Evolutionary conservation across 2,888 invertebrate species (phyloP).

Genomic region (Tetranychus truncatus): DNA sequence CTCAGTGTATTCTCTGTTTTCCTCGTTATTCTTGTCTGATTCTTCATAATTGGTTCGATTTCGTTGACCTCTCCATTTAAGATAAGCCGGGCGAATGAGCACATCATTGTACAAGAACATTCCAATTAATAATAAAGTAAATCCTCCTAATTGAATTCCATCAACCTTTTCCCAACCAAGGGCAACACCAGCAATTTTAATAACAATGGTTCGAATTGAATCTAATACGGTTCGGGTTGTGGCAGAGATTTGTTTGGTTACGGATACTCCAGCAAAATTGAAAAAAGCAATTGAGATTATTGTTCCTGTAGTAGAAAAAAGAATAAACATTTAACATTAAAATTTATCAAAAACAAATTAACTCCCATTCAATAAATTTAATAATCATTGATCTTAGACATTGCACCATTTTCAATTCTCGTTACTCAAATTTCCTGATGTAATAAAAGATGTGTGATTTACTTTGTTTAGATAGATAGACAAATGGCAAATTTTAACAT

Average conservation of each 20-base stretch:
- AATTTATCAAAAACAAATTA: too few relatives aligned
- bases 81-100: constrained; percentile 33
- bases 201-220: constrained; percentile 66
- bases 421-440: too few relatives aligned
- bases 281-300: constrained; percentile 75
- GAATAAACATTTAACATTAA: too few relatives aligned
- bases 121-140: constrained; percentile 52
- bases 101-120: constrained; percentile 59
- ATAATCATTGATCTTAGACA: too few relatives aligned
- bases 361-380: too few relatives aligned
- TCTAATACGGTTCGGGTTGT: constrained; percentile 77
- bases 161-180: constrained; percentile 61
- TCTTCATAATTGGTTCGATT: not conserved
- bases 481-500: too few relatives aligned
- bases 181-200: constrained; percentile 32
- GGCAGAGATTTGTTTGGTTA: constrained; percentile 80
- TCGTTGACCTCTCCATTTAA: not conserved
- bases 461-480: too few relatives aligned
- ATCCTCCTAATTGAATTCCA: constrained; percentile 57
- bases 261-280: constrained; percentile 69
- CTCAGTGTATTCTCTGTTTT: not conserved
- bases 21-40: not conserved
- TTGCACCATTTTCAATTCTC: too few relatives aligned
- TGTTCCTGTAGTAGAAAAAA: constrained; percentile 37
- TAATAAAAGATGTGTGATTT: too few relatives aligned